Base-by-base conservation (phyloP, 2,113 vertebrate genomes). In the Melanostigma gelatinosum region DNA sequence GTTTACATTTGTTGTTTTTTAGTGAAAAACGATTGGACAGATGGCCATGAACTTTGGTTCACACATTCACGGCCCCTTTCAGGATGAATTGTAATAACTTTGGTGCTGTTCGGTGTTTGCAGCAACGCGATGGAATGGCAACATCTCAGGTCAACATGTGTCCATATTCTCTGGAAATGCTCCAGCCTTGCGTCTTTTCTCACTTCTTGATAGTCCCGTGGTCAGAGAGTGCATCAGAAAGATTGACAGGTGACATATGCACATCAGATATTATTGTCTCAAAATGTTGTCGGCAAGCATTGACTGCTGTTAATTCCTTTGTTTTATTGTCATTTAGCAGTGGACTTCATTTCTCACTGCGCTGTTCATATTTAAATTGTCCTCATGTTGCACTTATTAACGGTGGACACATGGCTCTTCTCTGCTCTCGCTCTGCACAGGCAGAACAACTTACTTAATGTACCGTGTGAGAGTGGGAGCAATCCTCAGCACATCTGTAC, bases 391-490 rank as follows among this genome's bases (percentile, higher is more conserved):
- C 6, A n/a, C 10, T 66, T 54, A 29, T 65, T 55, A 46, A 36
- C 11, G 29, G 54, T 29, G 18, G 67, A 65, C 65, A 65, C 71
- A 44, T 58, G 52, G 13, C 46, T 61, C 15, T 8, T 61, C 42
- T 29, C 24, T n/a, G 36, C 55, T 72, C 8, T 67, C 24, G 52
- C 42, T 55, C 61, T 71, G 38, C 27, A 60, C 4, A 18, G 60
- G 62, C 22, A 71, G 12, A 71, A 67, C 22, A 1, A 11, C 60
- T 65, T 32, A 15, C 29, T 75, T 44, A 34, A 27, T 63, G 57
- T 20, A 22, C 27, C 61, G 24, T 11, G 15, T 72, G 77, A 48
- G 75, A 46, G 74, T 71, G 29, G 87, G 71, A 76, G 76, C 48
- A 27, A 68, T 57, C 73, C 13, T 12, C 29, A 65, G 22, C 75